Conservation (phyloP, 2,113 vertebrate species). For the Seriola rivoliana region DNA sequence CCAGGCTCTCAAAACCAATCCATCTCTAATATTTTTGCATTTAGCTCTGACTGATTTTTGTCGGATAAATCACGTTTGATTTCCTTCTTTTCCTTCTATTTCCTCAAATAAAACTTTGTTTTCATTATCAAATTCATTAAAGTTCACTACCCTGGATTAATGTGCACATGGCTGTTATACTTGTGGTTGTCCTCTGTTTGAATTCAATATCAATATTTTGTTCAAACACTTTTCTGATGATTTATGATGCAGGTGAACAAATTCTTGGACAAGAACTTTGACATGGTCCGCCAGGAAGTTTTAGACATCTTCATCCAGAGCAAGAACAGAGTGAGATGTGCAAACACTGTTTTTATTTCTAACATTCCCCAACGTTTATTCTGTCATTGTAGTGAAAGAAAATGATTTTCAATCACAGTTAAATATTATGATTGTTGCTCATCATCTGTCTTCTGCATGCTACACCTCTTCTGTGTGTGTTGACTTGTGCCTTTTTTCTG, state of each 20-base stretch:
- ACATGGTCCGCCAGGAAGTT: conserved; percentile 95
- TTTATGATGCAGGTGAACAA: conserved; percentile 90
- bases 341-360: neutral
- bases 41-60: neutral
- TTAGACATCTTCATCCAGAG: conserved; percentile 94
- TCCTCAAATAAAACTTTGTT: neutral
- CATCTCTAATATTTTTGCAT: neutral
- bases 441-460: neutral
- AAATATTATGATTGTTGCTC: conserved; percentile 7
- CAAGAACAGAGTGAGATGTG: conserved; percentile 88
- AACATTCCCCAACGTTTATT: neutral
- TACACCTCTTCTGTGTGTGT: neutral
- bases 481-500: neutral
- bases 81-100: neutral
- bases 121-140: neutral
- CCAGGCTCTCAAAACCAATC: neutral
- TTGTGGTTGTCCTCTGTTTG: neutral
- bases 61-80: neutral
- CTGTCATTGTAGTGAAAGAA: neutral
- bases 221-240: neutral
- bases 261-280: conserved; percentile 97
- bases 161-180: neutral
- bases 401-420: neutral
- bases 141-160: neutral
- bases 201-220: neutral